Evolutionary conservation across 2,888 invertebrate species (phyloP), one percentile per base, ranked within the genome.

Genomic region (Caenorhabditis imperialis): DNA sequence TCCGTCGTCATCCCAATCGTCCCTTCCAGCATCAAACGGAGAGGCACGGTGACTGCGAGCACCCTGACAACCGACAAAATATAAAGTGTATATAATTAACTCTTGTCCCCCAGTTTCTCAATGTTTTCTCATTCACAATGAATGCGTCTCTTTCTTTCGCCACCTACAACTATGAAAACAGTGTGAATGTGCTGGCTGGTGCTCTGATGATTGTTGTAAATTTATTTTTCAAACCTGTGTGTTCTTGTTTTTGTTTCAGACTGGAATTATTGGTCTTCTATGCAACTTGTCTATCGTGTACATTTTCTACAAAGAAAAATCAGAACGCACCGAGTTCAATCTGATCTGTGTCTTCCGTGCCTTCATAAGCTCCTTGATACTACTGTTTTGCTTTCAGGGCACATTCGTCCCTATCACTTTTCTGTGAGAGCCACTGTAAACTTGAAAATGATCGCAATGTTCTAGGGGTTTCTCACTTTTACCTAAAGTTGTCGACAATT

Each of bases 281-380:
- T 61, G 60, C 20, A 70, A 70, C 20, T 18, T 18, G 20, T 45
- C 40, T 3, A 70, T 70, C 16, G 40, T 54, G 6, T 60, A 40
- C 20, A 22, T 70, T 1, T 70, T 70, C 27, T 30, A 40, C 30
- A 60, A 54, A 27, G 70, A 60, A 25, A 47, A 47, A 16, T 48
- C 70, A 12, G 70, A 70, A 48, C 7, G 70, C 18, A 70, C 33
- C 0, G 54, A 60, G 12, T 70, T 70, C 61, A 70, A 70, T 33
- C 44, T 70, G 35, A 70, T 70, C 3, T 70, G 70, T 60, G 47
- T 70, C 2, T 70, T 54, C 48, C 22, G 70, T 48, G 40, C 47
- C 20, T 1, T 55, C 12, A 53, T 61, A 1, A 70, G 61, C 18
- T 42, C 61, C 20, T 61, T 48, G 33, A 70, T 70, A 4, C 18